These are phyloP conservation scores for Tarsius wallacei DNA, from an alignment of 2,797 vertebrate species.

Conservation along the genomic window DNA sequence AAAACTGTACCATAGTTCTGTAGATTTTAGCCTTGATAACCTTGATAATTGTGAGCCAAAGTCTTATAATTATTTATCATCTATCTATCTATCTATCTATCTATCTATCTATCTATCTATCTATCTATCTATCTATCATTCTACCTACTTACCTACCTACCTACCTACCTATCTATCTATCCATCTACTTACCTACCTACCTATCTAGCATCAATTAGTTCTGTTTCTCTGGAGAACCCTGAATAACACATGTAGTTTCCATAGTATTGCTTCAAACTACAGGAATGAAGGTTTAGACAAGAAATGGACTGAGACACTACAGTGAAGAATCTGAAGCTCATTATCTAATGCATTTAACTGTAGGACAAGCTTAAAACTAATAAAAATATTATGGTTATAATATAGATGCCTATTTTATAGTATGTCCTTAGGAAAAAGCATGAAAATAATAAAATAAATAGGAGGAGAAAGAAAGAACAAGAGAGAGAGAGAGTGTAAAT, in stretches of 20 bases:
- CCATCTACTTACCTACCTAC: too few species aligned
- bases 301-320: background rate
- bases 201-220: rapidly evolving
- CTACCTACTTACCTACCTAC: too few species aligned
- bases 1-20: background rate
- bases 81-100: background rate
- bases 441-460: background rate
- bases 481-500: background rate
- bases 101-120: background rate
- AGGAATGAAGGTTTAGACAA: background rate
- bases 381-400: background rate
- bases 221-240: background rate
- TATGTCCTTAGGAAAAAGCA: background rate
- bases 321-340: background rate
- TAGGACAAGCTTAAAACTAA: background rate
- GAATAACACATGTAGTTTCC: background rate
- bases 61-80: background rate
- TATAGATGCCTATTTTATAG: background rate
- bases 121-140: too few species aligned
- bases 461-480: background rate
- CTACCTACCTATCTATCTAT: too few species aligned
- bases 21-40: background rate
- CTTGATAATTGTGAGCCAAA: background rate
- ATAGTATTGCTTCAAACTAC: background rate
- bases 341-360: background rate